Conservation (phyloP, 2,113 vertebrate genomes). For the Macroglossus sobrinus region DNA sequence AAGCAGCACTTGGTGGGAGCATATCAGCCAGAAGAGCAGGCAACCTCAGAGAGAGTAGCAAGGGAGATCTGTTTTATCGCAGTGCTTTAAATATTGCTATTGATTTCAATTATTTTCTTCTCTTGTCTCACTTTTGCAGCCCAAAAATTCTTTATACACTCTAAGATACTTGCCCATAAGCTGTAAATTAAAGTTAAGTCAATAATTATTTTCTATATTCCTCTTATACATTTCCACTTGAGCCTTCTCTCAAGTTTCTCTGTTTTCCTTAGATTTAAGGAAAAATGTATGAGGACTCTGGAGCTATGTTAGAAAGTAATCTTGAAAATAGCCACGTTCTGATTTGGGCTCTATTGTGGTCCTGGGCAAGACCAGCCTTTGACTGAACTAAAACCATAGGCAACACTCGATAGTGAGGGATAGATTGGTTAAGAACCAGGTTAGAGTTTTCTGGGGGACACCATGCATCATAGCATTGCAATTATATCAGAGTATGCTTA, state of each 20-base stretch:
- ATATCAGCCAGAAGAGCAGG: background rate
- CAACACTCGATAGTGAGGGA: background rate
- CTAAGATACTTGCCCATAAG: background rate
- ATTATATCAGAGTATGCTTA: background rate
- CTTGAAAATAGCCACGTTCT: background rate
- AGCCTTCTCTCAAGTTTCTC: background rate
- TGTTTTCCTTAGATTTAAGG: background rate
- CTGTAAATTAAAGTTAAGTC: background rate
- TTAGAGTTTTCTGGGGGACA: background rate
- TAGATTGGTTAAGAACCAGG: background rate
- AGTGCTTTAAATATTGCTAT: background rate
- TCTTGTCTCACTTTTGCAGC: background rate
- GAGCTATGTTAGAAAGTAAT: background rate
- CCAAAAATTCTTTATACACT: background rate
- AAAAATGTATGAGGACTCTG: background rate
- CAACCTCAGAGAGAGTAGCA: background rate
- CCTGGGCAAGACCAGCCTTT: background rate
- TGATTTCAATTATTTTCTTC: constrained; percentile 4
- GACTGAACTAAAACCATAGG: background rate
- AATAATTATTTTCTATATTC: constrained; percentile 26
- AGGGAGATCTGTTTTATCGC: background rate
- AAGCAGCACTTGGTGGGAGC: background rate
- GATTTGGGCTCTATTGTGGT: background rate
- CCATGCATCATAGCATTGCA: background rate
- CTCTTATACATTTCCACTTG: constrained; percentile 10